Evolutionary conservation across 1,140 invertebrate genomes (phyloP).

Genomic region (Cardiocondyla obscurior): DNA sequence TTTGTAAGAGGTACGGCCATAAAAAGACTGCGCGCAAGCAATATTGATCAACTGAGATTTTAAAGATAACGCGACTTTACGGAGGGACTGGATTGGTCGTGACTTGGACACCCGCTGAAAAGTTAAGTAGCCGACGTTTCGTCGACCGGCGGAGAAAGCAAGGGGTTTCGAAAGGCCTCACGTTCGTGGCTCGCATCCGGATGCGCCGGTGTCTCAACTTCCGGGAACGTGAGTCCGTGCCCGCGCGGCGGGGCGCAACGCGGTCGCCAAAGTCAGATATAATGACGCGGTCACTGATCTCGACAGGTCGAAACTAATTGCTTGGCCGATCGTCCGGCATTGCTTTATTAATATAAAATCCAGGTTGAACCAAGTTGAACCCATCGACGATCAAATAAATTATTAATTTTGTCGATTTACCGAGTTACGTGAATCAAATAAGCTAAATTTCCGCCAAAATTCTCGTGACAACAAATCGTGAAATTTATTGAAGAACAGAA

Average conservation of each 20-base stretch:
- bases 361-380: no score
- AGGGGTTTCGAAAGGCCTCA: constrained; percentile 70
- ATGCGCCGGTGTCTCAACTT: constrained; percentile 79
- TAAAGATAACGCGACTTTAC: not conserved
- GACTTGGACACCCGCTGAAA: constrained; percentile 18
- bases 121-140: constrained; percentile 36
- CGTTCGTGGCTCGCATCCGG: constrained; percentile 80
- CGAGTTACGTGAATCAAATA: not conserved
- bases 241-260: constrained; percentile 49
- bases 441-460: no score
- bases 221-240: constrained; percentile 81
- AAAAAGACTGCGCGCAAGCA: not conserved
- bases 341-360: not conserved
- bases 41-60: not conserved
- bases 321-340: not conserved
- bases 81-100: constrained; percentile 2
- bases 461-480: not conserved
- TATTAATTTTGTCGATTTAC: not conserved
- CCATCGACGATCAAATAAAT: not conserved
- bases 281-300: constrained; percentile 76
- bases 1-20: not conserved
- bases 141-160: constrained; percentile 44
- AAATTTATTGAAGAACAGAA: no score
- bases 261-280: constrained; percentile 65
- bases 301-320: constrained; percentile 22